These are phyloP conservation scores for Lithodes maja DNA, from an alignment of 2,888 invertebrate species.

Conservation along the genomic window DNA sequence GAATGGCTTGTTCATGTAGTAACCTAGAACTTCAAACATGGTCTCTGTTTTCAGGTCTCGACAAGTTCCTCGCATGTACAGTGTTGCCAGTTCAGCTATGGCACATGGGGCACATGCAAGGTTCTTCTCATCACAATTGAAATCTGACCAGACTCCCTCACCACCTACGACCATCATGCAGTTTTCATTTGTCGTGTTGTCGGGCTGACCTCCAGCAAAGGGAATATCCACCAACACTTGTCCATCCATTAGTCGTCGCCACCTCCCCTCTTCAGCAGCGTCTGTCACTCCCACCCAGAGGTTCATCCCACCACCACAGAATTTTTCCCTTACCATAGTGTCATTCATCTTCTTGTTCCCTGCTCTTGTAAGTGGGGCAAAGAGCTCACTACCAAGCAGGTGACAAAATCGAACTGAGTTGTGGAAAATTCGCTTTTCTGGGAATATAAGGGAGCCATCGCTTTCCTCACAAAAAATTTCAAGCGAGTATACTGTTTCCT, in stretches of 20 bases:
- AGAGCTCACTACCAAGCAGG: slow-evolving; percentile 33
- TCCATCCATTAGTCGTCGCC: slow-evolving; percentile 46
- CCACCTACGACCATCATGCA: slow-evolving; percentile 39
- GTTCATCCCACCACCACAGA: slow-evolving; percentile 5
- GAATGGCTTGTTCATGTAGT: slow-evolving; percentile 37
- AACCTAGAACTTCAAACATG: slow-evolving; percentile 52
- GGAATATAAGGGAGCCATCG: slow-evolving; percentile 44
- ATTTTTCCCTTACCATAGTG: background rate
- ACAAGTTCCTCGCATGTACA: slow-evolving; percentile 51
- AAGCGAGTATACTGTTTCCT: background rate
- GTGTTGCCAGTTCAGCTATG: background rate
- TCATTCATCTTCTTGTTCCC: slow-evolving; percentile 27
- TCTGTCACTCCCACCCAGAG: slow-evolving; percentile 58
- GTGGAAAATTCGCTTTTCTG: slow-evolving; percentile 28
- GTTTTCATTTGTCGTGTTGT: slow-evolving; percentile 35
- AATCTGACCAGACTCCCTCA: slow-evolving; percentile 47
- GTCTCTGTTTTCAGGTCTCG: slow-evolving; percentile 25
- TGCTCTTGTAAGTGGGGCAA: background rate
- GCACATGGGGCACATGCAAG: slow-evolving; percentile 49
- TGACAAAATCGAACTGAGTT: slow-evolving; percentile 23
- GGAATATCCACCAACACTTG: slow-evolving; percentile 11
- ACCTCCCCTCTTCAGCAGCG: slow-evolving; percentile 38
- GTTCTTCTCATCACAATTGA: slow-evolving; percentile 24
- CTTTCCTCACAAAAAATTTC: slow-evolving; percentile 28
- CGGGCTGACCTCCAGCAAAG: slow-evolving; percentile 43